A percentile compares a stretch with the other conserved stretches of the same genome.
Conservation (phyloP, 2,797 vertebrate species). For the Hydrolagus colliei region DNA sequence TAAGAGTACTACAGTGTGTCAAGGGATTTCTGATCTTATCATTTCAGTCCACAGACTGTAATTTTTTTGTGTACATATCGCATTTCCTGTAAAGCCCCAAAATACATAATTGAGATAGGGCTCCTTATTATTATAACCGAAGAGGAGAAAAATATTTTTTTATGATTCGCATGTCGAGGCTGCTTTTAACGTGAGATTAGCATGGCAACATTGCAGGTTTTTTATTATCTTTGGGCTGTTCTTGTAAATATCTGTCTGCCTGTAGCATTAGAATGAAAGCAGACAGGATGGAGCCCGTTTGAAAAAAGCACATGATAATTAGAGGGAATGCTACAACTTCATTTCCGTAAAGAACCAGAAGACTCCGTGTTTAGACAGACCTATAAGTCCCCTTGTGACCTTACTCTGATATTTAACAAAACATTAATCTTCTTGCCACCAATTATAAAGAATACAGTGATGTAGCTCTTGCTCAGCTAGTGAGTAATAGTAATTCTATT, state of each 20-base stretch:
- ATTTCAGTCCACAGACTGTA: conserved; percentile 9
- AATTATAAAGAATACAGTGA: conserved; percentile 93
- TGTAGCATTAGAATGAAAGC: conserved; percentile 33
- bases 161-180: neutral
- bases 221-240: conserved; percentile 12
- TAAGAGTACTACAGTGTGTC: conserved; percentile 22
- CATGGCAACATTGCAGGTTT: conserved; percentile 20
- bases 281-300: conserved; percentile 51
- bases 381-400: conserved; percentile 78
- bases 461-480: conserved; percentile 70
- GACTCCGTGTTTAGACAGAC: conserved; percentile 84
- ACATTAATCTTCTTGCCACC: conserved; percentile 99
- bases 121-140: conserved; percentile 22
- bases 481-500: conserved; percentile 95
- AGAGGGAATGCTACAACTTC: conserved; percentile 60
- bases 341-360: conserved; percentile 54
- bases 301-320: conserved; percentile 68
- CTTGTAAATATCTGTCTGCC: conserved; percentile 35
- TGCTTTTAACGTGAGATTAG: conserved; percentile 24
- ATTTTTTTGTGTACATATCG: conserved; percentile 9
- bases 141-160: conserved; percentile 16
- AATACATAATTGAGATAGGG: conserved; percentile 18
- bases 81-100: neutral
- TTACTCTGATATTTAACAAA: conserved; percentile 98
- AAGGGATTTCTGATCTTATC: conserved; percentile 27